These are phyloP conservation scores for Lasiommata megera DNA, from an alignment of 2,888 invertebrate genomes.

Conservation along the genomic window DNA sequence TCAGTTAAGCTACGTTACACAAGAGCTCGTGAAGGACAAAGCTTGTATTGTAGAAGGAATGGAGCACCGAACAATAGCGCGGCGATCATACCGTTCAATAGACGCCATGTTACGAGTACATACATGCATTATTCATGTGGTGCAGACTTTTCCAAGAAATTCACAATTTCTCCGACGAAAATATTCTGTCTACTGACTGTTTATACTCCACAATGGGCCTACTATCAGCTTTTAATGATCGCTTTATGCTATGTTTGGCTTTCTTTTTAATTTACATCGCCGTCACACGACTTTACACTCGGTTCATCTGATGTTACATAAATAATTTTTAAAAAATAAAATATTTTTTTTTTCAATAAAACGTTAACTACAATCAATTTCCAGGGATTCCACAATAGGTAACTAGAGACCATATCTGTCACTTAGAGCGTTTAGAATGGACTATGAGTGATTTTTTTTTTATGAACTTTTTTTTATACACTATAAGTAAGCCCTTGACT, in stretches of 20 bases:
- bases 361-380: too few species aligned
- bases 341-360: too few species aligned
- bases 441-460: too few species aligned
- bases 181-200: conserved; percentile 14
- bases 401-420: too few species aligned
- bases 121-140: conserved; percentile 34
- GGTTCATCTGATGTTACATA: too few species aligned
- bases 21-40: conserved; percentile 30
- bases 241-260: too few species aligned
- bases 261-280: not conserved
- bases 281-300: too few species aligned
- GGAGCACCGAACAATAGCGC: conserved; percentile 31
- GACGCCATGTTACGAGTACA: conserved; percentile 28
- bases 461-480: too few species aligned
- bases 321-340: too few species aligned
- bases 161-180: conserved; percentile 18
- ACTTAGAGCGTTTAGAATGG: too few species aligned
- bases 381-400: too few species aligned
- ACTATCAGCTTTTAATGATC: not conserved
- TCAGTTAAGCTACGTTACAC: conserved; percentile 28
- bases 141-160: conserved; percentile 30
- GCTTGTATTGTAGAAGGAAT: conserved; percentile 29
- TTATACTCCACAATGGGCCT: conserved; percentile 8
- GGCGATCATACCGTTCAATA: conserved; percentile 37
- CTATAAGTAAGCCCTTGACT: too few species aligned